Evolutionary conservation across 2,113 vertebrate genomes (phyloP).

Genomic region (Tor tambroides): DNA sequence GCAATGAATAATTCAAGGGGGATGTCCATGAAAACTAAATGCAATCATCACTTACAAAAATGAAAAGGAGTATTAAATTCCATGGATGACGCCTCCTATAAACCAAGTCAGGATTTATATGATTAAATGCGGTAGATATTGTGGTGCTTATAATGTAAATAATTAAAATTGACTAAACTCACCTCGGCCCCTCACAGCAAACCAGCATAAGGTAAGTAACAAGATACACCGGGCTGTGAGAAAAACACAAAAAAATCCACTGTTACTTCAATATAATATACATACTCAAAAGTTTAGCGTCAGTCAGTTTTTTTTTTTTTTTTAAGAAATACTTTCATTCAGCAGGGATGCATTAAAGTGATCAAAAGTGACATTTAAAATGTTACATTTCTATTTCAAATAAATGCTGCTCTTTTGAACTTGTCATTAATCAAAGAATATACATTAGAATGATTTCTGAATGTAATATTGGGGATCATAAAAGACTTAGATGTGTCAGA

Average conservation of each 20-base stretch:
- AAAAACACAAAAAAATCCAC: no score
- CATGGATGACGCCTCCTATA: constrained; percentile 91
- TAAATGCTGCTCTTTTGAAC: no score
- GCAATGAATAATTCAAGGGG: not conserved
- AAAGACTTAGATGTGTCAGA: not conserved
- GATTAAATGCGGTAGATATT: not conserved
- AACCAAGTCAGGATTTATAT: not conserved
- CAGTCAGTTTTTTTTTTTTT: not conserved
- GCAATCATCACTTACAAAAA: constrained; percentile 84
- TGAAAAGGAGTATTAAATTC: constrained; percentile 86
- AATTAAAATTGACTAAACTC: constrained; percentile 62
- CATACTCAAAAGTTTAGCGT: not conserved
- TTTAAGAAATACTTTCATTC: not conserved
- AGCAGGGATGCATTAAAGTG: not conserved
- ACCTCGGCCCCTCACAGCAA: constrained; percentile 92
- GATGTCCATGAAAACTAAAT: not conserved
- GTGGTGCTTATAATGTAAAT: not conserved
- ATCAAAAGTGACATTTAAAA: not conserved
- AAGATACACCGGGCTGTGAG: constrained; percentile 84
- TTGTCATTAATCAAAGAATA: no score
- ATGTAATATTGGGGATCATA: not conserved
- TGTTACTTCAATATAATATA: not conserved
- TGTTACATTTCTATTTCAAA: no score
- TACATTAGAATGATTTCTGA: not conserved
- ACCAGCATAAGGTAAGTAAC: constrained; percentile 83